These are phyloP conservation scores for Leucophenga maculata DNA, from an alignment of 2,888 invertebrate species.

Conservation along the genomic window DNA sequence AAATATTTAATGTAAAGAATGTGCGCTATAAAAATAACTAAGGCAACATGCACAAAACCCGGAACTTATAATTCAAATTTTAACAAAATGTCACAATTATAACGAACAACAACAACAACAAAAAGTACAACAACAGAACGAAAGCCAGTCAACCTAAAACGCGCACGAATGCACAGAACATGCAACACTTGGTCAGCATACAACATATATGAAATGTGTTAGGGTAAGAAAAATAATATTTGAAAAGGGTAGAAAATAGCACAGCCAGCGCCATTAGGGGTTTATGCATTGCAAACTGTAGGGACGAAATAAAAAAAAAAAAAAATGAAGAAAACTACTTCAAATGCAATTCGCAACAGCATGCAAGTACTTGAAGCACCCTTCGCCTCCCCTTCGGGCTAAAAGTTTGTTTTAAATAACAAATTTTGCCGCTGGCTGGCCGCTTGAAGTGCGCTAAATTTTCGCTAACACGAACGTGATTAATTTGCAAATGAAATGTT, in stretches of 20 bases:
- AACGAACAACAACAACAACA: constrained; percentile 26
- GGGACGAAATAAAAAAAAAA: too few species aligned
- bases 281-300: too few species aligned
- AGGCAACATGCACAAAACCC: constrained; percentile 36
- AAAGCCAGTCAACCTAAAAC: constrained; percentile 39
- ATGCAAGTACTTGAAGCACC: neutral
- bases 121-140: neutral
- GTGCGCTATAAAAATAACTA: neutral
- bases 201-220: neutral
- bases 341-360: too few species aligned
- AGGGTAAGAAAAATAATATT: too few species aligned
- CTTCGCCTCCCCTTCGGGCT: neutral
- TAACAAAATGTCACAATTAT: constrained; percentile 57
- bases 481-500: constrained; percentile 17
- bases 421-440: too few species aligned
- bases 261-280: constrained; percentile 37
- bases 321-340: too few species aligned
- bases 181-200: constrained; percentile 46
- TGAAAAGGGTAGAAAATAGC: constrained; percentile 23
- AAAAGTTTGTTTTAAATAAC: too few species aligned
- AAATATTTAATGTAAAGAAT: neutral
- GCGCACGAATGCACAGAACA: constrained; percentile 65
- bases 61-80: constrained; percentile 44
- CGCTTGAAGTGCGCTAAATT: too few species aligned
- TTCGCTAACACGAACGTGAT: constrained; percentile 15